Percentiles rank a stretch among this genome's conserved stretches.
phyloP scores from a whole-genome alignment of 2,888 invertebrate species.

The Tetrapedia diversipes region DNA sequence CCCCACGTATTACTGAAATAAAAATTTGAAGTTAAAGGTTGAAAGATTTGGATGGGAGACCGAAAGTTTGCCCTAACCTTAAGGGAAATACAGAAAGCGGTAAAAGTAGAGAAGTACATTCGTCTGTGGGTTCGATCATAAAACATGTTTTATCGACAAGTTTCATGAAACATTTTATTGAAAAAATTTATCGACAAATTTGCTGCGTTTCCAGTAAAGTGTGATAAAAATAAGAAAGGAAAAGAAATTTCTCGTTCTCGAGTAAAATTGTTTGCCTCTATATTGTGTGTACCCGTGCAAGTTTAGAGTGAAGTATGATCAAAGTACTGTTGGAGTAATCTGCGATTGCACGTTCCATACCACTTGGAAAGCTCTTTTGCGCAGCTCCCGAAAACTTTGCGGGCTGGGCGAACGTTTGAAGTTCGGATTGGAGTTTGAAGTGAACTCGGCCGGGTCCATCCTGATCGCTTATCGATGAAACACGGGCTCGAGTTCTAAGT shows the following conservation, averaged over 20 bases:
- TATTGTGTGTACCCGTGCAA: background rate
- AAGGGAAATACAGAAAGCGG: no score
- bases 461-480: slow-evolving; percentile 37
- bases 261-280: background rate
- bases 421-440: slow-evolving; percentile 41
- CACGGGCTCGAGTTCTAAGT: slow-evolving; percentile 16
- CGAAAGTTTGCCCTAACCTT: no score
- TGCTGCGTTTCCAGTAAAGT: background rate
- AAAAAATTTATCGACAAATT: no score
- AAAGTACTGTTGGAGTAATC: slow-evolving; percentile 16
- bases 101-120: no score
- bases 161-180: no score
- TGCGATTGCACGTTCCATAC: slow-evolving; percentile 33
- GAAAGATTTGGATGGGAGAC: no score
- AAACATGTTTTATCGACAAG: no score
- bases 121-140: no score
- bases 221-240: background rate
- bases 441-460: slow-evolving; percentile 25
- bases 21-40: no score
- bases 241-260: no score
- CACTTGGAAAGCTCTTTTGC: slow-evolving; percentile 35
- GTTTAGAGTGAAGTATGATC: slow-evolving; percentile 6
- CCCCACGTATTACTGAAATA: no score
- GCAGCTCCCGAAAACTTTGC: slow-evolving; percentile 33
- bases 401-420: slow-evolving; percentile 29